Base-by-base conservation (phyloP, 2,888 invertebrate genomes). In the Acanthococcus lagerstroemiae region DNA sequence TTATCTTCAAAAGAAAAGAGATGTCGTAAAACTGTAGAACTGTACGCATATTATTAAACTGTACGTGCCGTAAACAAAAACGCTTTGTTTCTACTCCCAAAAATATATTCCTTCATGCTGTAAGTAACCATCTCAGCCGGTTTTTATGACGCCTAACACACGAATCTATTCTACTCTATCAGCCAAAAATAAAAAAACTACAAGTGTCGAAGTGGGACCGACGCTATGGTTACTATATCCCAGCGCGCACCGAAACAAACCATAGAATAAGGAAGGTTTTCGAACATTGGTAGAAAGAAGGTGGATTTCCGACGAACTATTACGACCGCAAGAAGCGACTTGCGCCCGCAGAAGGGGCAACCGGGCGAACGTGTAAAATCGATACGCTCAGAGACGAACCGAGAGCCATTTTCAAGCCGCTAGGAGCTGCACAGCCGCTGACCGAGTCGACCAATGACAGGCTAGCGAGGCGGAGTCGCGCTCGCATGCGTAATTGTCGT, bases 401-500 rank as follows among this genome's bases (percentile, higher is more conserved):
- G 27, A 12, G 58, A 58, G 45, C 58, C 58, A 58, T 58, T 58
- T 60, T 60, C 24, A 48, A 60, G 22, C 24, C 24, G 44, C n/a
- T 22, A 17, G 3, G 24, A 48, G 50, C 50, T n/a, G n/a, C n/a
- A n/a, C n/a, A n/a, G n/a, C n/a, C n/a, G n/a, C n/a, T 1, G 21
- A 50, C 3, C 27, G n/a, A 2, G 6, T 26, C 19, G 9, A 21
- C 60, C 60, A 60, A 60, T 60, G 15, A 21, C 22, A 19, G 2
- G 22, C 50, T 26, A 15, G 1, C 3, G 12, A 46, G 60, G 60
- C 48, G 48, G 15, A 19, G 48, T 19, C 48, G 19, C 9, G 12
- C 50, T 61, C 52, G 52, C 52, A 54, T 61, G 61, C 61, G 61
- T 61, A 50, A 60, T n/a, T 25, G 46, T n/a, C 24, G 9, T 7